These are phyloP conservation scores for Panopea generosa DNA, from an alignment of 2,888 invertebrate genomes.

Conservation along the genomic window DNA sequence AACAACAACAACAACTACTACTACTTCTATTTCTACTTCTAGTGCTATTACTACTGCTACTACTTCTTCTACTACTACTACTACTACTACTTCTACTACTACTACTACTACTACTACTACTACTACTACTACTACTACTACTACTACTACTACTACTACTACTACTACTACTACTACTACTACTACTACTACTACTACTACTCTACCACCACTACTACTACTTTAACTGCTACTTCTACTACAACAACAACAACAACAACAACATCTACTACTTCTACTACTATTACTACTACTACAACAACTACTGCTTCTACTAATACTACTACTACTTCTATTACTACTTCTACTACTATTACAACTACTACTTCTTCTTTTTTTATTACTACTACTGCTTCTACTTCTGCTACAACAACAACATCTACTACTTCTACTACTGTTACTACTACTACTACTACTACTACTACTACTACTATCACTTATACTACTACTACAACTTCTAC, in stretches of 20 bases:
- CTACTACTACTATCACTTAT: conserved; percentile 1
- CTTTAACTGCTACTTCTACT: background rate
- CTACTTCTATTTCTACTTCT: conserved; percentile 13
- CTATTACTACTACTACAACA: background rate
- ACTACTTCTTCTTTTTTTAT: background rate
- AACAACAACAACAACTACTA: too few species aligned
- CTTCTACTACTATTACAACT: background rate
- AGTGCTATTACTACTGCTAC: background rate
- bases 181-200: too few species aligned
- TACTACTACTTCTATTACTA: background rate
- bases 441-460: conserved; percentile 8
- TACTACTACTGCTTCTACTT: background rate
- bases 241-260: background rate
- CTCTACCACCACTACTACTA: conserved; percentile 2
- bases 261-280: background rate
- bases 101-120: conserved; percentile 30
- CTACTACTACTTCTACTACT: conserved; percentile 15
- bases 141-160: background rate
- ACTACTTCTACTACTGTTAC: conserved; percentile 1
- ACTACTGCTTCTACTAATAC: background rate
- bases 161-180: background rate
- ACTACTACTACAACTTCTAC: conserved; percentile 7
- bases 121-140: conserved; percentile 29
- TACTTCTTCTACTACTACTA: background rate
- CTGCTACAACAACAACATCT: background rate